Base-by-base conservation (phyloP, 2,797 vertebrate species). In the Hozukius guyotensis region DNA sequence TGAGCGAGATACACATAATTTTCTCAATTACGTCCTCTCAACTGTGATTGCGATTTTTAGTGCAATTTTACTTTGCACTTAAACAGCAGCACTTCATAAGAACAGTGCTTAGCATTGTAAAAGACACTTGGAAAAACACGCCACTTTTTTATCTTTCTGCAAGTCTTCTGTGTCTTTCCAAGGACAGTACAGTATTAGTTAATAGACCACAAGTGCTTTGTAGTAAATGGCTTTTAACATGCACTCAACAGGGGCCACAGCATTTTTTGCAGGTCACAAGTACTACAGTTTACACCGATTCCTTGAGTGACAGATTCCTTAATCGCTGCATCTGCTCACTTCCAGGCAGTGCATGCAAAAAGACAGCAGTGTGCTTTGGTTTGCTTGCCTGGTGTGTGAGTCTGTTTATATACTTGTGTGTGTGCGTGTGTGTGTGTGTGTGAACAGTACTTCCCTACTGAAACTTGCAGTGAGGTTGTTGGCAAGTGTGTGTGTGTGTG, bases 311-410 rank as follows among this genome's bases (percentile, higher is more conserved):
- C 53, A 36, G 38, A 80, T 80, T 59, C 52, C 24, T 31, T 73
- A 70, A 87, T 57, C 7, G 3, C 61, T 72, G 49, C 81, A 61
- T 77, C 82, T 87, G 84, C 72, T 78, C 72, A 52, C 68, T 77
- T 60, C n/a, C 73, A 81, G 71, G 34, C 71, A 72, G 69, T 5
- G 46, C 66, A 27, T 32, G 70, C 42, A 63, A 55, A 86, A 42
- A 80, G 65, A 78, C 80, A 61, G 68, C 81, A 70, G 72, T 4
- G 34, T n/a, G 69, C 38, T 77, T 72, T 53, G 79, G 73, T 78
- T 70, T 85, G 62, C 73, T 72, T 55, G 65, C 63, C 77, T 36
- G 32, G 42, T 77, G 74, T 82, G 77, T 64, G 42, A 72, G 76
- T 65, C 79, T 70, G 82, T 82, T 84, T 75, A 81, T 80, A 69